Evolutionary conservation across 1,140 invertebrate species (phyloP), one percentile per base, ranked within the genome.

Genomic region (Pseudomyrmex cubaensis): DNA sequence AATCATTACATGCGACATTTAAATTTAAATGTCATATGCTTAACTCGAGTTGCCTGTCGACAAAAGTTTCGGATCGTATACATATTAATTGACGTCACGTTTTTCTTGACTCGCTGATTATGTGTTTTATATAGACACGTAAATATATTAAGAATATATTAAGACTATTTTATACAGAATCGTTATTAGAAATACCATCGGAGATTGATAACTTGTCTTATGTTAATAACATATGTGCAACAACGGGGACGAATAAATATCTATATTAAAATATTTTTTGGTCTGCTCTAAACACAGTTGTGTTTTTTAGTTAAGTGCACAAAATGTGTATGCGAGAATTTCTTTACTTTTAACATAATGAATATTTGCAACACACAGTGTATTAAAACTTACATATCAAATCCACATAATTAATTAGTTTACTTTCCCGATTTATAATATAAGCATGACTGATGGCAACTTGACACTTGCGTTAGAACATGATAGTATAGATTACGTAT

Each of bases 21-120:
- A 72, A 80, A 80, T 80, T 70, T 22, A 80, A 70, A 80, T 70
- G 54, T 56, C 61, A 13, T 46, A 15, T 20, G 48, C 48, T 20
- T 10, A 17, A 44, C 52, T 70, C 15, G 54, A 20, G 54, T 48
- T 70, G 17, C 12, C 46, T 61, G 66, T 80, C 76, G 76, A 72
- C 66, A 80, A 70, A 80, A 72, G 76, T 59, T 46, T 61, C 66
- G 22, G 15, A 20, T 78, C 76, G 59, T 10, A 80, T 80, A 59
- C 66, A 61, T 80, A 70, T 80, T 80, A 80, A 80, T 80, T 69
- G 67, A 80, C 66, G 46, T 35, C 12, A 22, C 20, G 10, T 80
- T 78, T 59, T 80, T 70, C 35, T 61, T 56, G 44, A 70, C 57
- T 59, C 66, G 62, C n/a, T 67, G 22, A 80, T 72, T 50, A 46